Evolutionary conservation across 1,140 invertebrate genomes (phyloP).

Genomic region (Apis florea): DNA sequence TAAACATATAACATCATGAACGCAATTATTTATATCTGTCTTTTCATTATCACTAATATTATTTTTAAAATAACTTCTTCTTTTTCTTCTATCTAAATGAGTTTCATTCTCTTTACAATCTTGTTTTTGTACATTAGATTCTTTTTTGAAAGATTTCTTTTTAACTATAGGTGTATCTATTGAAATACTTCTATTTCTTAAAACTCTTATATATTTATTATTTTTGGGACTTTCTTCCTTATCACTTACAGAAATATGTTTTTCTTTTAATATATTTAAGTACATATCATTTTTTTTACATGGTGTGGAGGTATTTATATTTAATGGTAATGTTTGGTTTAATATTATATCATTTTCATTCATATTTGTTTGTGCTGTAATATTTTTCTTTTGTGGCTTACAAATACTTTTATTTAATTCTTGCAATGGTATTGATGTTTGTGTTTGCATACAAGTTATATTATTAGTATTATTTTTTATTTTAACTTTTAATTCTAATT

Average conservation of each 20-base stretch:
- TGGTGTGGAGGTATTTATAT: background rate
- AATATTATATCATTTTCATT: background rate
- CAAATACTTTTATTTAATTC: background rate
- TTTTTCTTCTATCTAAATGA: conserved; percentile 21
- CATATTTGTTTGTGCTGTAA: background rate
- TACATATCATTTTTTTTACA: background rate
- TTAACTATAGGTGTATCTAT: background rate
- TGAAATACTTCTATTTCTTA: conserved; percentile 53
- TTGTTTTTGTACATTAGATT: background rate
- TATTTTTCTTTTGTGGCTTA: background rate
- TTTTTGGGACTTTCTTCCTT: background rate
- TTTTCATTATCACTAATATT: background rate
- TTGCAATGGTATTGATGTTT: background rate
- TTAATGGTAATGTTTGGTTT: background rate
- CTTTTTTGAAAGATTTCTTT: conserved; percentile 10
- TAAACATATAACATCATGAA: background rate
- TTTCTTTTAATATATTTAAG: background rate
- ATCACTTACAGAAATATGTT: background rate
- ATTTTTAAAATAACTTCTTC: background rate
- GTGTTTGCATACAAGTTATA: background rate
- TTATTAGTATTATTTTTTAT: background rate
- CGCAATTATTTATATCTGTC: background rate
- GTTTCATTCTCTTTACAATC: conserved; percentile 34
- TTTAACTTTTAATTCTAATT: background rate
- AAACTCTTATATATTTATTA: conserved; percentile 20